A percentile compares a stretch with the other conserved stretches of the same genome.
Evolutionary conservation across 2,113 vertebrate species (phyloP).

Genomic region (Felis chaus): DNA sequence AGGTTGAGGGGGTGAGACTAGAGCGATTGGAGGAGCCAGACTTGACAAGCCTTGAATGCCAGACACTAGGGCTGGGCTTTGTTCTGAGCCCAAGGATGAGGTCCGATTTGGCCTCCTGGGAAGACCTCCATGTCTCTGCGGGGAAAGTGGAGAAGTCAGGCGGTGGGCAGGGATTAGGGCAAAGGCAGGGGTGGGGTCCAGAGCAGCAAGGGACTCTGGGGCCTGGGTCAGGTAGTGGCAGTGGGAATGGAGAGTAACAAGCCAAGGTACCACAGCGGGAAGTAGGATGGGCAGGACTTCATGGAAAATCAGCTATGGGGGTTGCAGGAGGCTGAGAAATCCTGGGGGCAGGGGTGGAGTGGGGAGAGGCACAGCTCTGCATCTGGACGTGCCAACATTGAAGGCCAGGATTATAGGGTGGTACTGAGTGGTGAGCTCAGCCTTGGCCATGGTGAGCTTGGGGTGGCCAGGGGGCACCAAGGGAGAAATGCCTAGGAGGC

Average conservation of each 20-base stretch:
- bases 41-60: background rate
- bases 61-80: background rate
- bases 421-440: background rate
- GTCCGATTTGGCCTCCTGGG: background rate
- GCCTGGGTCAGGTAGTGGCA: background rate
- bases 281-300: background rate
- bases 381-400: fast-evolving
- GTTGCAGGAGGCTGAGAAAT: background rate
- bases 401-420: background rate
- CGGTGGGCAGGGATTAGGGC: background rate
- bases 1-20: background rate
- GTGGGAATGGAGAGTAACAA: background rate
- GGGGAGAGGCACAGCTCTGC: background rate
- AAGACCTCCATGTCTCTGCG: background rate
- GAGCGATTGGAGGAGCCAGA: background rate
- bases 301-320: background rate
- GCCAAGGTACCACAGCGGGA: background rate
- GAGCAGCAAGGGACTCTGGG: no score
- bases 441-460: no score
- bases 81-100: background rate
- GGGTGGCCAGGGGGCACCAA: background rate
- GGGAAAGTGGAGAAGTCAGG: background rate
- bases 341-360: background rate
- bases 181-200: background rate
- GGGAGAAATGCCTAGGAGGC: background rate